phyloP scores from a whole-genome alignment of 2,888 invertebrate species.

The Rhagonycha fulva region DNA sequence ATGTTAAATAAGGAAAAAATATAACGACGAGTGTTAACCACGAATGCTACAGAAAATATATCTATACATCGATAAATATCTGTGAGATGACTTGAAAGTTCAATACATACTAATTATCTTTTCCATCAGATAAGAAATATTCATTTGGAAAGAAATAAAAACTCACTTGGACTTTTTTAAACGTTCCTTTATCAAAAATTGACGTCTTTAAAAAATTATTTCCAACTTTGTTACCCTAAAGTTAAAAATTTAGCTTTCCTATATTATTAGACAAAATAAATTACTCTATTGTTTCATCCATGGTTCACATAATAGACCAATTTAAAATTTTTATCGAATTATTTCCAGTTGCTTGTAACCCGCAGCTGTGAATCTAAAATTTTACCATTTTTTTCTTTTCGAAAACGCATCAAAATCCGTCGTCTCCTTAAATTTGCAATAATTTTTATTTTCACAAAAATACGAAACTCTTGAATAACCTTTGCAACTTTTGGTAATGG shows the following conservation, averaged over 20 bases:
- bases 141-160: conserved; percentile 51
- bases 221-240: conserved; percentile 6
- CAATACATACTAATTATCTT: conserved; percentile 56
- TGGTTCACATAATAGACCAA: conserved; percentile 6
- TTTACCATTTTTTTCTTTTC: neutral
- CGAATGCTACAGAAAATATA: conserved; percentile 32
- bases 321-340: conserved; percentile 11
- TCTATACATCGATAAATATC: conserved; percentile 53
- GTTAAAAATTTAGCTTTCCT: conserved; percentile 10
- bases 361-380: neutral
- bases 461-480: conserved; percentile 21
- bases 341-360: neutral
- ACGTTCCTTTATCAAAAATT: conserved; percentile 38
- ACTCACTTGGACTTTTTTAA: conserved; percentile 33
- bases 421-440: neutral
- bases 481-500: conserved; percentile 33
- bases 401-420: neutral
- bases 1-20: neutral
- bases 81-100: conserved; percentile 54
- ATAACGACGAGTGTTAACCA: conserved; percentile 33
- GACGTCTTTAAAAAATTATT: conserved; percentile 28
- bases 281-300: conserved; percentile 17
- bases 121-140: conserved; percentile 53
- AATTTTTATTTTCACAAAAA: conserved; percentile 24
- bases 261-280: conserved; percentile 20